Evolutionary conservation across 2,888 invertebrate species (phyloP), one percentile per base, ranked within the genome.

Genomic region (Pimpla rufipes): DNA sequence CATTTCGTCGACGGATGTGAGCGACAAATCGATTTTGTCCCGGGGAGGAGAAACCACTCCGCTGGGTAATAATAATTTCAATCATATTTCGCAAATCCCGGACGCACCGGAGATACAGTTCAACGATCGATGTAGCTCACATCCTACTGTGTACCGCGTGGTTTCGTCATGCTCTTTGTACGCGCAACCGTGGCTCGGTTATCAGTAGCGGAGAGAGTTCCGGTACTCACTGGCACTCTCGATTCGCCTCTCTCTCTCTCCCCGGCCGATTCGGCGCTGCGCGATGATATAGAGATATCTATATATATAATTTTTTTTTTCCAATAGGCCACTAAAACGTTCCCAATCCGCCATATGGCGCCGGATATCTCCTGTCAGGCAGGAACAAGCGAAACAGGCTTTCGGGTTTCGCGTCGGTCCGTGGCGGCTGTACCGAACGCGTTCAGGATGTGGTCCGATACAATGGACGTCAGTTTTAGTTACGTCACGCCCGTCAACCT

Each of bases 391-490:
- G 66, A 66, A 45, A 6, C 23, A 2, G 18, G 66, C 35, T 66
- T 45, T 66, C 23, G 21, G 45, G 23, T 45, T 66, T 66, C 16
- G 66, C 66, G 21, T 37, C 21, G 45, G 18, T 42, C 66, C 57
- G 35, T 35, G 50, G 57, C 35, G 68, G 37, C 57, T 79, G 81
- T 79, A 76, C 64, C 79, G 78, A 80, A 87, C 79, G 78, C 85
- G 81, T 79, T 70, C 78, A 86, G 87, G 86, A 88, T 87, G 85
- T 85, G 85, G 87, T 85, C 78, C 86, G 86, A 87, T 87, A 92
- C 91, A 91, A 92, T 91, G 90, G 90, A 90, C 88, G 91, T 91
- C 91, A 90, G 90, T 89, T 90, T 90, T 89, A 88, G 90, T 91
- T 91, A 90, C 90, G 90, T 90, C 89, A 90, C 88, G 90, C 89